Evolutionary conservation across 2,113 vertebrate genomes (phyloP), one percentile per base, ranked within the genome.

Genomic region (Heloderma charlesbogerti): DNA sequence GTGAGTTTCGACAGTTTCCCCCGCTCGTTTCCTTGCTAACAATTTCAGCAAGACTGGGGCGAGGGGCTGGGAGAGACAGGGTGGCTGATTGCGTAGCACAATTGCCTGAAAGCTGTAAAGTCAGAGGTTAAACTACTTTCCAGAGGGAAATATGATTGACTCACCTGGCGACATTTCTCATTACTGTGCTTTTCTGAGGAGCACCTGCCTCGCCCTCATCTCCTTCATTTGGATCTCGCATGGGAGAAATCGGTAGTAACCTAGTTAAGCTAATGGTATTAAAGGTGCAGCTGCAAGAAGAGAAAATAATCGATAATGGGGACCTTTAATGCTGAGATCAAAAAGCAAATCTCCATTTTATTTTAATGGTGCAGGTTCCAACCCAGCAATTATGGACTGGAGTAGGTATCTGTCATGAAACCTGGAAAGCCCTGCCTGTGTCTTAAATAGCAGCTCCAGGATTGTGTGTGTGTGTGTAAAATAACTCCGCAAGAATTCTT

Each of bases 111-210:
- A 96, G 80, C 93, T 95, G 69, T 79, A 86, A 89, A 94, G 74
- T 92, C 91, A 95, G 93, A 96, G 88, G 93, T 96, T 96, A 95
- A 96, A 94, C 88, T 94, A 90, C 84, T 94, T 94, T 88, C 48
- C 71, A 66, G 69, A 87, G 84, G 67, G 92, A 97, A 96, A 95
- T 94, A 87, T 16, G 69, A 93, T 94, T 92, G 94, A 48, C 75
- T 91, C 0, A 8, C 40, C 16, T 80, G 87, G 25, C 89, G 92
- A 51, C 43, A 83, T 88, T 83, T 48, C 91, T 91, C 67, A 54
- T 31, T 60, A 40, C 3, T 86, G 92, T 84, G 80, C 60, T 40
- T 88, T 95, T 94, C 78, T 2, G 1, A 94, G 40, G 86, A 87
- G 31, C 7, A 88, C 2, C 6, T 5, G 22, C 22, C 4, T 84